Percentiles rank a stretch among this genome's conserved stretches.
These are phyloP conservation scores for Sylvia atricapilla DNA, from an alignment of 2,113 vertebrate species.

Conservation along the genomic window DNA sequence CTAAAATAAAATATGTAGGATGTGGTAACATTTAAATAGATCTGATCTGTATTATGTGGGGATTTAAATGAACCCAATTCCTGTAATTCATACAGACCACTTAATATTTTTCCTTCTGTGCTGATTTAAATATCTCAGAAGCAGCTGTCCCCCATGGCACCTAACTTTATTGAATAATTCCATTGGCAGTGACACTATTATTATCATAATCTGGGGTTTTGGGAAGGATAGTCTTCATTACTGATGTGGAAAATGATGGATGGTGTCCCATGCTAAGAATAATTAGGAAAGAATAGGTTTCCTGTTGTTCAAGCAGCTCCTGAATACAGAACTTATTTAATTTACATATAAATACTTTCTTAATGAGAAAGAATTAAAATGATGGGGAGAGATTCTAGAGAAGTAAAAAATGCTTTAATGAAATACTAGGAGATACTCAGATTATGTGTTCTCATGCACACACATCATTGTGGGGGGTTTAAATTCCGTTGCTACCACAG, in stretches of 20 bases:
- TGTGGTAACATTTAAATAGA: background rate
- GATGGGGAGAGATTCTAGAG: background rate
- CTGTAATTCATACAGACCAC: background rate
- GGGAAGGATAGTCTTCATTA: background rate
- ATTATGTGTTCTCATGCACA: background rate
- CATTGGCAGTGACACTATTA: background rate
- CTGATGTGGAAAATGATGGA: background rate
- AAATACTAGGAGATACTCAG: background rate
- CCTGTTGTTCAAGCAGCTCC: background rate
- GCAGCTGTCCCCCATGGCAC: background rate
- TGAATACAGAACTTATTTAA: background rate
- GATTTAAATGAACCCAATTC: background rate
- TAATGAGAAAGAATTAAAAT: conserved; percentile 1
- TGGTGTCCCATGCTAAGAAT: conserved; percentile 1
- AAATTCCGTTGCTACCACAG: background rate
- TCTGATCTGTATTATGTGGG: background rate
- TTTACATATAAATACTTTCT: background rate
- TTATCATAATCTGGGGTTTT: background rate
- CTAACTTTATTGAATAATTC: conserved; percentile 18
- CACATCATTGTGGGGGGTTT: background rate
- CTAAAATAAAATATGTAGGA: background rate
- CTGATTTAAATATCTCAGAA: conserved; percentile 18
- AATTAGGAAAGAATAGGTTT: conserved; percentile 29
- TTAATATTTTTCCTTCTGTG: background rate
- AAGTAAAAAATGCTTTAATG: background rate